A percentile compares a stretch with the other conserved stretches of the same genome.
Conservation (phyloP, 2,888 invertebrate species). For the Cyclophora albipunctata region DNA sequence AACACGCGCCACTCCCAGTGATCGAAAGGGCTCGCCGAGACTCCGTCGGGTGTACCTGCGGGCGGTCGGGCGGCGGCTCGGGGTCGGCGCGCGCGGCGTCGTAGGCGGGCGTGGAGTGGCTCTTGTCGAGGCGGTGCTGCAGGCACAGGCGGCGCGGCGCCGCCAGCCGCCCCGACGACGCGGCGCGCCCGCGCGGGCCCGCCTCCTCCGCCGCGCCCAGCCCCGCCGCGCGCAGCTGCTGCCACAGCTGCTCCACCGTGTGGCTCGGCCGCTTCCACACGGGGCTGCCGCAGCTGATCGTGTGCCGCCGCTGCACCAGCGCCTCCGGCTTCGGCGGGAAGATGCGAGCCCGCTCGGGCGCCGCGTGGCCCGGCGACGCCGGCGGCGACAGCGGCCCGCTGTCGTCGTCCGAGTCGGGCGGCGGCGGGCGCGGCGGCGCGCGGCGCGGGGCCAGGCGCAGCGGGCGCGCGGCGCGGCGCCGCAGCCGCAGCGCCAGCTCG, state of each 20-base stretch:
- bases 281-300: conserved; percentile 89
- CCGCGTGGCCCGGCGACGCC: conserved; percentile 51
- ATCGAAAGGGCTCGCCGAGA: conserved; percentile 14
- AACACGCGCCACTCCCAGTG: too few relatives aligned
- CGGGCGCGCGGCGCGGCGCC: conserved; percentile 31
- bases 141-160: conserved; percentile 7
- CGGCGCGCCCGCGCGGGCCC: conserved; percentile 64
- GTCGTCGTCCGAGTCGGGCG: conserved; percentile 42
- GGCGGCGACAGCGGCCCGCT: conserved; percentile 63
- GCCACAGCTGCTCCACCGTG: conserved; percentile 85
- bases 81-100: conserved; percentile 39
- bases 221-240: conserved; percentile 63
- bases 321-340: conserved; percentile 85
- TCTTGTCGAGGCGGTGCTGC: conserved; percentile 77
- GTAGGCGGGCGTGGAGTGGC: conserved; percentile 88
- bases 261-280: conserved; percentile 76
- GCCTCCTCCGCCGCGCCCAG: conserved; percentile 79
- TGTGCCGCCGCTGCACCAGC: conserved; percentile 79
- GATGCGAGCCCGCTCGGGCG: conserved; percentile 53
- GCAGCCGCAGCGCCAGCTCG: conserved; percentile 34
- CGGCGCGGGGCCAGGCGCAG: conserved; percentile 21
- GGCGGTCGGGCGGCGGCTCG: conserved; percentile 21
- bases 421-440: conserved; percentile 9
- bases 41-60: conserved; percentile 55
- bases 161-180: conserved; percentile 5